Percentiles rank a stretch among this genome's conserved stretches.
These are phyloP conservation scores for Aethes cnicana DNA, from an alignment of 2,888 invertebrate genomes.

Conservation along the genomic window DNA sequence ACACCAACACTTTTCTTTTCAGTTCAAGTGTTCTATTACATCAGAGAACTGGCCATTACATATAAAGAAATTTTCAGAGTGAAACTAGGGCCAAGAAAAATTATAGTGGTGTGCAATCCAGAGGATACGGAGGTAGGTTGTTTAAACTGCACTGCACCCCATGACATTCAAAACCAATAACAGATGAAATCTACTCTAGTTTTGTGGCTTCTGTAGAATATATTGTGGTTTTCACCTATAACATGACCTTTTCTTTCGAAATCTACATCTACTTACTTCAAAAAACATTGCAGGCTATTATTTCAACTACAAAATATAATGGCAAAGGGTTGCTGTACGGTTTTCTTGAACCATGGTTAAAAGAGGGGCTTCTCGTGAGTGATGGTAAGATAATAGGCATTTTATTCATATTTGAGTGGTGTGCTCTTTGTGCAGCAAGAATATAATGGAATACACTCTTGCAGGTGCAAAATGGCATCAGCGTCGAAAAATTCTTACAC, in stretches of 20 bases:
- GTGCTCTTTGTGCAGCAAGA: too few species aligned
- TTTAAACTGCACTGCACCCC: too few species aligned
- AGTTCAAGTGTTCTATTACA: constrained; percentile 51
- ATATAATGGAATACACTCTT: too few species aligned
- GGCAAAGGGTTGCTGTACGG: constrained; percentile 77
- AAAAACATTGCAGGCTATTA: constrained; percentile 55
- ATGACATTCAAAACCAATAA: too few species aligned
- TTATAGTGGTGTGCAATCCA: constrained; percentile 61
- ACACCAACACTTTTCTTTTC: constrained; percentile 34
- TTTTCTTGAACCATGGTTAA: constrained; percentile 75
- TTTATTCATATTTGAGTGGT: too few species aligned
- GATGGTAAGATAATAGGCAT: constrained; percentile 50
- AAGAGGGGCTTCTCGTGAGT: constrained; percentile 78
- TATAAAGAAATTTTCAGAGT: constrained; percentile 41
- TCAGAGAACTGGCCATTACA: constrained; percentile 36
- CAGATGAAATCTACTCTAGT: too few species aligned
- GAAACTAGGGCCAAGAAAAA: constrained; percentile 40
- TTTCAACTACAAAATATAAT: constrained; percentile 71
- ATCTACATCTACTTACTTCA: background rate
- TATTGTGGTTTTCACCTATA: too few species aligned
- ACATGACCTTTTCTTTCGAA: too few species aligned
- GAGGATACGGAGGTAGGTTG: constrained; percentile 76
- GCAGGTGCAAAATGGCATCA: constrained; percentile 82
- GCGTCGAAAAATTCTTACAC: constrained; percentile 84
- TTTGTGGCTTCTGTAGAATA: too few species aligned